Evolutionary conservation across 2,113 vertebrate species (phyloP).

Genomic region (Trogon surrucura): DNA sequence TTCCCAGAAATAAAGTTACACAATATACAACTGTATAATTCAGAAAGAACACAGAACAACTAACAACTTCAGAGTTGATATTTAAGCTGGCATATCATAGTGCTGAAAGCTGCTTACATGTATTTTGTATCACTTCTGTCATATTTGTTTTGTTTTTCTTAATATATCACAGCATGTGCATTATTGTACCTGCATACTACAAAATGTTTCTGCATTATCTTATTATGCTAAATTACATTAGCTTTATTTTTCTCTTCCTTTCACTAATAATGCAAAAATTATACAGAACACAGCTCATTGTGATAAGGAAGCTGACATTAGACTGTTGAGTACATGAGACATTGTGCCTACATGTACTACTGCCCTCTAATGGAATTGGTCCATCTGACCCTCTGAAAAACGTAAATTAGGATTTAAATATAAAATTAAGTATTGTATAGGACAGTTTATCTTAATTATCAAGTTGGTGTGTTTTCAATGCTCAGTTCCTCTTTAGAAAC

Average conservation of each 20-base stretch:
- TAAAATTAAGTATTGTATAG: not conserved
- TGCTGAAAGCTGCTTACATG: not conserved
- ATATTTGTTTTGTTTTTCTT: accelerated
- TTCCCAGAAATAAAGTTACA: not conserved
- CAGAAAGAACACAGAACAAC: not conserved
- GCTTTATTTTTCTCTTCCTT: not conserved
- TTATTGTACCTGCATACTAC: not conserved
- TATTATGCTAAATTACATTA: not conserved
- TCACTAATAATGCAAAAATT: not conserved
- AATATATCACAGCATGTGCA: not conserved
- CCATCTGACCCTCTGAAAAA: not conserved
- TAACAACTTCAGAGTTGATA: not conserved
- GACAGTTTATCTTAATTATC: not conserved
- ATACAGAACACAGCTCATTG: not conserved
- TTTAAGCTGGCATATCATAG: not conserved
- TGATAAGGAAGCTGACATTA: not conserved
- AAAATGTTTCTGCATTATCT: not conserved
- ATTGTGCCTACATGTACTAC: not conserved
- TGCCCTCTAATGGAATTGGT: constrained; percentile 45
- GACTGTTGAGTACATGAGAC: not conserved
- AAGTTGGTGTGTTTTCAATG: not conserved
- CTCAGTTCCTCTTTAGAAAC: not conserved
- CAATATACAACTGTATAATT: not conserved
- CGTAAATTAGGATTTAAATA: not conserved
- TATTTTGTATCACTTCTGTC: not conserved